phyloP scores from a whole-genome alignment of 2,888 invertebrate genomes.

The Polydrusus tereticollis region DNA sequence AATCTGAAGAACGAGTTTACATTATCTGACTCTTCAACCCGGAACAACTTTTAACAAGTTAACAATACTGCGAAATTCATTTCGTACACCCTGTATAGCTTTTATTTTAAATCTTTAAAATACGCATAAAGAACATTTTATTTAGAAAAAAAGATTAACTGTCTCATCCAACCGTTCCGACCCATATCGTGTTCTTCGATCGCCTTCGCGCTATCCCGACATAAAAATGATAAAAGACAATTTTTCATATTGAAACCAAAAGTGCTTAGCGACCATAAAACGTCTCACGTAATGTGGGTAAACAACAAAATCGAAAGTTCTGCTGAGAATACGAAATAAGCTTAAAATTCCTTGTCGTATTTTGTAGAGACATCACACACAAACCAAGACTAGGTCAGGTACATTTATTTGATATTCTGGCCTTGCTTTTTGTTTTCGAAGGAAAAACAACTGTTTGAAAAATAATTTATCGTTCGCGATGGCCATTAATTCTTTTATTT shows the following conservation, averaged over 20 bases:
- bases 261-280: constrained; percentile 20
- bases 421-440: constrained; percentile 1
- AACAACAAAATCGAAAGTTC: constrained; percentile 30
- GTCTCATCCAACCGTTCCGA: too few species aligned
- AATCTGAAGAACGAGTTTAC: too few species aligned
- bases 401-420: constrained; percentile 5
- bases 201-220: background rate
- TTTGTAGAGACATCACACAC: constrained; percentile 23
- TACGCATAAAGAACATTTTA: background rate
- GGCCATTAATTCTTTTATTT: too few species aligned
- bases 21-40: too few species aligned
- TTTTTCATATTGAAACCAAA: constrained; percentile 12
- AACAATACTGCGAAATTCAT: too few species aligned
- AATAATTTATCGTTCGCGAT: background rate
- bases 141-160: background rate
- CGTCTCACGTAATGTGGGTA: constrained; percentile 20
- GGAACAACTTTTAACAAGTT: too few species aligned
- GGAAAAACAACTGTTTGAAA: background rate
- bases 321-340: constrained; percentile 25
- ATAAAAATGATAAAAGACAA: background rate
- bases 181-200: background rate
- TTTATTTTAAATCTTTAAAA: too few species aligned
- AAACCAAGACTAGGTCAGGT: constrained; percentile 10
- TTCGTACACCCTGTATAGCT: too few species aligned
- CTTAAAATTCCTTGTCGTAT: constrained; percentile 22